Conservation (phyloP, 2,113 vertebrate genomes). For the Stigmatopora argus region DNA sequence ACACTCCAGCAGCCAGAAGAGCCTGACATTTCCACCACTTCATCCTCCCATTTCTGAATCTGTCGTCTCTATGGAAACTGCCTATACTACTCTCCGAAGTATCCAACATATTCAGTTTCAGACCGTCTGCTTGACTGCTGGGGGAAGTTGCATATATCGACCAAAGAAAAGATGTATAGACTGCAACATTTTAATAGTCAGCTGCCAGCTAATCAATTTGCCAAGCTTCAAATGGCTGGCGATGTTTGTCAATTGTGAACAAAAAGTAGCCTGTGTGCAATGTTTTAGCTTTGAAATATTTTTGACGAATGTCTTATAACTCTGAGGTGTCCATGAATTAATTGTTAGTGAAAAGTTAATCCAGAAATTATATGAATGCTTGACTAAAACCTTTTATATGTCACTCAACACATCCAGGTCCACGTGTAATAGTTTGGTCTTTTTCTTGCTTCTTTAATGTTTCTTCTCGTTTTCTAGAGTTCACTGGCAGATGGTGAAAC, state of each 20-base stretch:
- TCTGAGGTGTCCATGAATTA: no score
- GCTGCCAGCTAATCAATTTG: no score
- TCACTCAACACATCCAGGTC: neutral
- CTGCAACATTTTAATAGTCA: neutral
- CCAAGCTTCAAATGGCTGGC: no score
- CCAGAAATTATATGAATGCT: no score
- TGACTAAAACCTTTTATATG: no score
- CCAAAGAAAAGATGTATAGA: neutral
- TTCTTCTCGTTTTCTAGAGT: neutral
- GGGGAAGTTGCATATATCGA: neutral
- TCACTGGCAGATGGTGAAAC: neutral
- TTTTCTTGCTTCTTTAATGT: neutral
- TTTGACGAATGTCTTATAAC: no score
- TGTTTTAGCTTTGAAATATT: no score
- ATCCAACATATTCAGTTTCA: conserved; percentile 12
- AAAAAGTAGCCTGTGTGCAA: no score
- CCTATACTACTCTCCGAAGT: neutral
- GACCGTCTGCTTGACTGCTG: neutral
- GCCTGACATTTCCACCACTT: conserved; percentile 33
- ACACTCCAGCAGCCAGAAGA: conserved; percentile 12
- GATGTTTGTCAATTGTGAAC: no score
- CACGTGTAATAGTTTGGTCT: neutral
- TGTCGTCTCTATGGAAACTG: conserved; percentile 18
- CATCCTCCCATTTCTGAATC: conserved; percentile 18
- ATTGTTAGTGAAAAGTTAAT: no score